Evolutionary conservation across 1,140 invertebrate genomes (phyloP), one percentile per base, ranked within the genome.

Genomic region (Cotesia chilonis): DNA sequence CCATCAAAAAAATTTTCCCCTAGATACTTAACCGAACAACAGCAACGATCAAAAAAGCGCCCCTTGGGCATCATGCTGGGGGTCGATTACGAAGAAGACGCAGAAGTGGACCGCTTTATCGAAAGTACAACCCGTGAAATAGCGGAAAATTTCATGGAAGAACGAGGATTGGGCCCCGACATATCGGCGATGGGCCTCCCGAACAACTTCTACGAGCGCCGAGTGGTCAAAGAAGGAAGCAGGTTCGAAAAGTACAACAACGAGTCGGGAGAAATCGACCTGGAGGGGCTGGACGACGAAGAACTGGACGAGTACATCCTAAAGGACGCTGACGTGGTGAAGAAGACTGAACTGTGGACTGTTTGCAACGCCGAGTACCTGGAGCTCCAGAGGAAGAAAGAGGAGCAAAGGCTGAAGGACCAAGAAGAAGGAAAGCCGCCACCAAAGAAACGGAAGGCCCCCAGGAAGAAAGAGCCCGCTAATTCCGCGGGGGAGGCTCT

Each of bases 251-350:
- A n/a, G 4, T 67, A 63, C 17, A 55, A 61, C 9, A 67, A 85
- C 81, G 68, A 72, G 70, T 75, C 74, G 4, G 92, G 92, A 2
- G 93, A 95, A 79, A 85, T 97, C n/a, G 89, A 93, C 78, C 85
- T 96, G 4, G 91, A 91, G 61, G 95, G 92, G 61, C 90, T 97
- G 35, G 95, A 97, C 79, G 95, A 97, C 78, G 91, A 92, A 20
- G 97, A 98, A 88, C 88, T 98, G 12, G 92, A 96, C 81, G 90
- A 90, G 61, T 94, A 97, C 78, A 94, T 98, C 54, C 92, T 98
- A 88, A 92, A 90, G 1, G 92, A 93, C 20, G 89, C 92, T 70
- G 96, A 98, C 85, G 90, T 92, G 1, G 83, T 90, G 64, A 88
- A 91, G 41, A 98, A 98, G 88, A 92, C 92, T 6, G 88, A 88